Conservation (phyloP, 2,113 vertebrate species). For the Mohoua ochrocephala region DNA sequence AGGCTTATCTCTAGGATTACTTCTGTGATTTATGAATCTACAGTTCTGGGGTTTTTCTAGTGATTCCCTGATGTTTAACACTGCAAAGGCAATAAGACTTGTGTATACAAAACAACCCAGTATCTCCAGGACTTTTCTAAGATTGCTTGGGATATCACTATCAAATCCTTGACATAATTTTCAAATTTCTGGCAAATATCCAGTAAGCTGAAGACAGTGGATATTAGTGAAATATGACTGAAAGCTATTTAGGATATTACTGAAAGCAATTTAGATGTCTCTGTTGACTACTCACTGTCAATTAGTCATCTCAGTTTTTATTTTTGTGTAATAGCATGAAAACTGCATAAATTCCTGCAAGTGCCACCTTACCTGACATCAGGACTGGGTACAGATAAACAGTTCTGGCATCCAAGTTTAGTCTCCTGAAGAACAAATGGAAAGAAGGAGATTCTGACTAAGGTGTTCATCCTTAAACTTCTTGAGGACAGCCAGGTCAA, state of each 20-base stretch:
- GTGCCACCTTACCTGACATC: background rate
- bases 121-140: background rate
- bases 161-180: background rate
- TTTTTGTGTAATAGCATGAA: background rate
- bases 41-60: background rate
- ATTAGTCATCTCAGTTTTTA: background rate
- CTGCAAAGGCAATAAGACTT: background rate
- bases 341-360: background rate
- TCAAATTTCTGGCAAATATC: background rate
- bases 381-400: background rate
- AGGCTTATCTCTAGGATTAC: background rate
- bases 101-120: background rate
- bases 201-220: background rate
- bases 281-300: background rate
- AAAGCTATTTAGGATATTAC: background rate
- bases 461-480: background rate
- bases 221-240: background rate
- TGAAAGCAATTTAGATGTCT: background rate
- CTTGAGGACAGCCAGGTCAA: background rate
- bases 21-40: background rate
- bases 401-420: background rate
- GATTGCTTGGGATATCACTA: background rate
- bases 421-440: background rate
- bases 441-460: background rate
- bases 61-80: background rate